Evolutionary conservation across 2,888 invertebrate species (phyloP), one percentile per base, ranked within the genome.

Genomic region (Eupithecia tripunctaria): DNA sequence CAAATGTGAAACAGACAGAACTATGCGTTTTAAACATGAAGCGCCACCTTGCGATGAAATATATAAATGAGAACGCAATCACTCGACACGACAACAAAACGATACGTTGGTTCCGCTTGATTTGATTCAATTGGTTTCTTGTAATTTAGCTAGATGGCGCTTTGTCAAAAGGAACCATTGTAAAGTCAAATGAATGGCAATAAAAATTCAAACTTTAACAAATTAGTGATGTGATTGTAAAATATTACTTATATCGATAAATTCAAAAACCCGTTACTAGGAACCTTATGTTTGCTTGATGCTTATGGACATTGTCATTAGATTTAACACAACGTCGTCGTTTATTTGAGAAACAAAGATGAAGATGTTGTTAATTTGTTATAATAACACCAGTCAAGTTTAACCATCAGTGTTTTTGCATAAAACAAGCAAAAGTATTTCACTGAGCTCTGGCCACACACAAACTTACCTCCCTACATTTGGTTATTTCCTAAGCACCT

Each of bases 131-230:
- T 73, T 70, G 21, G 65, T 76, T 75, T 67, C 21, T 15, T 18
- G 25, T 12, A 12, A 41, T 70, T 43, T 15, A 66, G 47, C 32
- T 70, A 79, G 79, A 77, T 79, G 79, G 79, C 77, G 62, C 73
- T 74, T 66, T 67, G 27, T n/a, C 60, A 18, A 18, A 29, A 25
- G 0, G 25, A 29, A 29, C 60, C 18, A n/a, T n/a, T n/a, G 18
- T 29, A 29, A 18, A 51, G 6, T 8, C n/a, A n/a, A n/a, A n/a
- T n/a, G n/a, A n/a, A n/a, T n/a, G n/a, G n/a, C n/a, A n/a, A n/a
- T n/a, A n/a, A n/a, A n/a, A n/a, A 15, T 15, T 41, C 41, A 41
- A 21, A 10, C 21, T 21, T 51, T 51, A 0, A 10, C n/a, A 51
- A 51, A 51, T 21, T 47, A 21, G 47, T 21, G 21, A 51, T 51